Percentiles rank a stretch among this genome's conserved stretches.
These are phyloP conservation scores for zebrafish (Danio rerio) DNA, from an alignment of 2,113 vertebrate species.

Conservation along the genomic window DNA sequence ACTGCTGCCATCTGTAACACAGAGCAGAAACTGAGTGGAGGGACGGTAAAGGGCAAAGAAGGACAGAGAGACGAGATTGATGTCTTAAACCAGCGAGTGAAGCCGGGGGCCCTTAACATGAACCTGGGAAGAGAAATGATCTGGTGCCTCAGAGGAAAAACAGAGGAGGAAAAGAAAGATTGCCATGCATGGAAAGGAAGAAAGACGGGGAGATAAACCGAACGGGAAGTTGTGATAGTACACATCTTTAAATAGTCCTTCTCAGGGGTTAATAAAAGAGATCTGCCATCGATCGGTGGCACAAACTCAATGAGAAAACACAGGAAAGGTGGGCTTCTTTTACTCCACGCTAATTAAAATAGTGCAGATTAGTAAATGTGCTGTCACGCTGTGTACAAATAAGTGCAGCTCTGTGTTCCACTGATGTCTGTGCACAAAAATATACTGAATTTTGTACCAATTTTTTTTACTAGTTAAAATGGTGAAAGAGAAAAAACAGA, in stretches of 20 bases:
- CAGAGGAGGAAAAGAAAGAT: slow-evolving; percentile 3
- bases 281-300: background rate
- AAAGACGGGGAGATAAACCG: background rate
- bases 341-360: background rate
- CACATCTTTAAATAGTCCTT: background rate
- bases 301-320: background rate
- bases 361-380: background rate
- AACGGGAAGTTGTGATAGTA: background rate
- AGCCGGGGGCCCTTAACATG: background rate
- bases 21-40: slow-evolving; percentile 47
- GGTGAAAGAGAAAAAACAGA: no score
- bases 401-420: background rate
- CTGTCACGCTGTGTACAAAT: background rate
- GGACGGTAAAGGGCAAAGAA: background rate
- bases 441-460: background rate
- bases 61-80: slow-evolving; percentile 11
- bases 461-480: no score
- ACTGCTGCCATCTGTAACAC: slow-evolving; percentile 88
- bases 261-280: slow-evolving; percentile 13
- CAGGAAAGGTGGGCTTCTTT: background rate
- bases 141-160: slow-evolving; percentile 23
- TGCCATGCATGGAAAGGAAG: slow-evolving; percentile 19
- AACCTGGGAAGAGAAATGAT: slow-evolving; percentile 38
- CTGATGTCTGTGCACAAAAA: background rate
- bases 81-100: slow-evolving; percentile 7